Conservation (phyloP, 2,113 vertebrate genomes). For the Alectura lathami region DNA sequence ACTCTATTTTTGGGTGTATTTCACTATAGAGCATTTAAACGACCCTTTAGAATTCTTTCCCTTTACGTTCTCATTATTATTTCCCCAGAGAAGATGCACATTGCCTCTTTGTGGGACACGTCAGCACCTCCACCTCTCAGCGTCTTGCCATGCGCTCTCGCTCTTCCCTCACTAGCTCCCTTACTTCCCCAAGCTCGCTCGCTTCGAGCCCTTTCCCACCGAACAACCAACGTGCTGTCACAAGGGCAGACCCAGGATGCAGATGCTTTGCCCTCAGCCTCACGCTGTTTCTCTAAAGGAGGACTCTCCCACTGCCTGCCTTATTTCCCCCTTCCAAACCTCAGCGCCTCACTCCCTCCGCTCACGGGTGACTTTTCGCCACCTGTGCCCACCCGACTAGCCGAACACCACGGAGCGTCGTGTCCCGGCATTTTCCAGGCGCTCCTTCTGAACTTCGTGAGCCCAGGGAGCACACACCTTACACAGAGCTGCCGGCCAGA, state of each 20-base stretch:
- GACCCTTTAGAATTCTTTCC: background rate
- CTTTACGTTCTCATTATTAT: background rate
- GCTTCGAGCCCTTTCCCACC: background rate
- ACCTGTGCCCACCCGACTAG: accelerated
- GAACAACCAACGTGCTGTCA: background rate
- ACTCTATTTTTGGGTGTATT: background rate
- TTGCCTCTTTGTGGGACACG: background rate
- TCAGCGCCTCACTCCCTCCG: background rate
- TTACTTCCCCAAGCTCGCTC: background rate
- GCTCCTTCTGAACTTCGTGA: background rate
- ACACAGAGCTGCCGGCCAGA: background rate
- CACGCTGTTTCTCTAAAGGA: no score
- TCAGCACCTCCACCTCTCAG: background rate
- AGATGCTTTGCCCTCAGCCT: accelerated
- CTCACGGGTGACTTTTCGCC: accelerated
- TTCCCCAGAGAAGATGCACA: background rate
- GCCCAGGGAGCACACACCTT: background rate
- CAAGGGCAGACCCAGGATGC: background rate
- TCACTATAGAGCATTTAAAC: accelerated
- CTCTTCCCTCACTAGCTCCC: background rate
- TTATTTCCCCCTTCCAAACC: no score
- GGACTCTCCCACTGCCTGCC: background rate
- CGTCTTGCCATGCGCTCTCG: background rate
- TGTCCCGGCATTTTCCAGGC: accelerated
- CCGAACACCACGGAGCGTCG: accelerated